These are phyloP conservation scores for Chaunax sp. DNA, from an alignment of 2,797 vertebrate genomes.

Conservation along the genomic window DNA sequence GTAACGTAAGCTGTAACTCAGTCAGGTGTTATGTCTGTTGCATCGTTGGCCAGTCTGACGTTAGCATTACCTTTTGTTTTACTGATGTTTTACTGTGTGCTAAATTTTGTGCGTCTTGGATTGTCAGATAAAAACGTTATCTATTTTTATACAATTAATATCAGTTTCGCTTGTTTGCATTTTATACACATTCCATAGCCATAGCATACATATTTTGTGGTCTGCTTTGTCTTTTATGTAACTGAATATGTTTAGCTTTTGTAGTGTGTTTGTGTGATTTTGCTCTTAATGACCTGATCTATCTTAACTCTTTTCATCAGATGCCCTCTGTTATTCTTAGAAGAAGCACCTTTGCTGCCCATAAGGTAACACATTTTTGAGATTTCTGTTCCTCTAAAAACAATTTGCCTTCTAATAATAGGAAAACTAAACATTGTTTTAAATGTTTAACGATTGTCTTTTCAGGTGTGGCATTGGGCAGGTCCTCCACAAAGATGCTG, in stretches of 20 bases:
- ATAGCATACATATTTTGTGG: no score
- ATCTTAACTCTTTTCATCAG: slow-evolving; percentile 32
- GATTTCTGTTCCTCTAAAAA: neutral
- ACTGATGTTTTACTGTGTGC: neutral
- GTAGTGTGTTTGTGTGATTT: neutral
- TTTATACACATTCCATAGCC: no score
- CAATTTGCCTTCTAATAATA: neutral
- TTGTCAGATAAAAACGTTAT: no score
- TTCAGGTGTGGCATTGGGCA: slow-evolving; percentile 42
- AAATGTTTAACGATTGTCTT: neutral
- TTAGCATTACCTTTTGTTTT: neutral
- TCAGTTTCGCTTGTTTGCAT: no score
- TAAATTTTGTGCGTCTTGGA: no score
- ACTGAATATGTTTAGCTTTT: no score
- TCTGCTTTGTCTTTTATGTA: no score
- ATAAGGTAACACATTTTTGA: slow-evolving; percentile 49
- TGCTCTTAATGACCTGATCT: neutral
- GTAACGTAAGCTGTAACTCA: neutral
- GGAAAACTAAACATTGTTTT: neutral
- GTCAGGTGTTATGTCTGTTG: neutral
- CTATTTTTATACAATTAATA: no score
- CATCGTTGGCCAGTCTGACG: neutral
- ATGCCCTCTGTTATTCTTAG: slow-evolving; percentile 62
- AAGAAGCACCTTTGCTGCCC: slow-evolving; percentile 51
- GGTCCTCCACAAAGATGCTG: slow-evolving; percentile 45